Conservation (phyloP, 2,888 invertebrate genomes). For the Catocala fraxini region DNA sequence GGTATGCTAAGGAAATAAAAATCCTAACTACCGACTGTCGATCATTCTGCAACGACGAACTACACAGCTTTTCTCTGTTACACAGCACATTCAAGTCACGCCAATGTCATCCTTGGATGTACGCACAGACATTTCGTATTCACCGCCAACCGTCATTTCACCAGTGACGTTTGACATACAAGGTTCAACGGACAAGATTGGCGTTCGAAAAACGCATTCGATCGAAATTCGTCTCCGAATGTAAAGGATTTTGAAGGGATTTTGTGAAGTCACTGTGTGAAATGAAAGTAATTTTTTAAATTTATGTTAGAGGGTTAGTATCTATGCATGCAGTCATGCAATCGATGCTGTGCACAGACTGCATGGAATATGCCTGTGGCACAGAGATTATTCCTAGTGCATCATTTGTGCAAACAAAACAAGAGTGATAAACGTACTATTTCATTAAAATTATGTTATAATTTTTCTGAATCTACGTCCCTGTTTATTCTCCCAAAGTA, state of each 20-base stretch:
- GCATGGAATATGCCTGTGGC: no score
- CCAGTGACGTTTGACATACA: conserved; percentile 68
- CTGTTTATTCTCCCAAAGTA: no score
- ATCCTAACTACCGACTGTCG: conserved; percentile 13
- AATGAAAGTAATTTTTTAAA: no score
- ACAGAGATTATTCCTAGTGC: no score
- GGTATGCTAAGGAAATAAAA: conserved; percentile 4
- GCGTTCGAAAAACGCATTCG: conserved; percentile 36
- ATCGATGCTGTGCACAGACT: no score
- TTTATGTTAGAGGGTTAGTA: no score
- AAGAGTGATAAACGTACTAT: no score
- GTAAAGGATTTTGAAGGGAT: background rate
- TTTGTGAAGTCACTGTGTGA: background rate
- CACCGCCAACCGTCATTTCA: conserved; percentile 65
- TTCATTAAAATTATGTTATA: no score
- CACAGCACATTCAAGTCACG: conserved; percentile 67
- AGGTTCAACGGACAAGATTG: conserved; percentile 58
- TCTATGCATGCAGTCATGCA: no score
- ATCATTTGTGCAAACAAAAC: no score
- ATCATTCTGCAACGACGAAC: conserved; percentile 10
- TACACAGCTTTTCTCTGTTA: conserved; percentile 28
- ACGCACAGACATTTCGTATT: conserved; percentile 63
- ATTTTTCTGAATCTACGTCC: no score
- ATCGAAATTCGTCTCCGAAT: conserved; percentile 11
- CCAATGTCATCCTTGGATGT: conserved; percentile 68